Conservation (phyloP, 2,888 invertebrate genomes). For the Caenorhabditis sp. region DNA sequence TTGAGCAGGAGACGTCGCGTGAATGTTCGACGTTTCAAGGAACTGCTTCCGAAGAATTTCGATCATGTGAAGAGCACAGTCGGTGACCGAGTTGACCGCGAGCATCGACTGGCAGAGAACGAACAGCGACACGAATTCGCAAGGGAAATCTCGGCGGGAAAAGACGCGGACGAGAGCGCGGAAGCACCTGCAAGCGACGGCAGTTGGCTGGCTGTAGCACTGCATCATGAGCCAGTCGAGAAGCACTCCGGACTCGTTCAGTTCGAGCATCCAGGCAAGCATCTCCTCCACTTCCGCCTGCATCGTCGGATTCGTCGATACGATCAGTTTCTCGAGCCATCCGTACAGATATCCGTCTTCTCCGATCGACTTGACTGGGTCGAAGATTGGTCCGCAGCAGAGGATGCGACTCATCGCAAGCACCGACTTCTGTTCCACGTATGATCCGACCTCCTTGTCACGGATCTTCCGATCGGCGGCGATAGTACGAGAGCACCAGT, state of each 20-base stretch:
- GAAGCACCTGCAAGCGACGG: conserved; percentile 95
- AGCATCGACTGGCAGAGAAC: conserved; percentile 88
- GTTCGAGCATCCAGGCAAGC: conserved; percentile 91
- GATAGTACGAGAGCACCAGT: conserved; percentile 88
- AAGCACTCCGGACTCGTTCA: conserved; percentile 91
- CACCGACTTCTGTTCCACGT: conserved; percentile 82
- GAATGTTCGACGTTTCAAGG: conserved; percentile 83
- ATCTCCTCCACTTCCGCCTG: conserved; percentile 93
- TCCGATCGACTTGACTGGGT: conserved; percentile 80
- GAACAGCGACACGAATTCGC: conserved; percentile 89
- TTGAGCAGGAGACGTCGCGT: conserved; percentile 35
- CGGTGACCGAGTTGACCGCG: conserved; percentile 65
- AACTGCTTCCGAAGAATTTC: conserved; percentile 93
- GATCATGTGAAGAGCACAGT: conserved; percentile 90
- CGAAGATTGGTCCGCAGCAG: conserved; percentile 96
- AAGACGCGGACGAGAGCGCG: conserved; percentile 95
- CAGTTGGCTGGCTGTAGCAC: conserved; percentile 84
- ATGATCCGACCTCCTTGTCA: conserved; percentile 69
- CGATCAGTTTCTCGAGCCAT: conserved; percentile 92
- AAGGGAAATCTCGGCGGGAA: conserved; percentile 93
- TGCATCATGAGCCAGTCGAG: conserved; percentile 98
- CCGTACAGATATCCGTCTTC: conserved; percentile 89
- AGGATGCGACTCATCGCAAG: conserved; percentile 95
- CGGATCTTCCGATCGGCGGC: conserved; percentile 64
- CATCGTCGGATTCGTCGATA: conserved; percentile 87